Evolutionary conservation across 2,888 invertebrate species (phyloP).

Genomic region (Agapetus fuscipes): DNA sequence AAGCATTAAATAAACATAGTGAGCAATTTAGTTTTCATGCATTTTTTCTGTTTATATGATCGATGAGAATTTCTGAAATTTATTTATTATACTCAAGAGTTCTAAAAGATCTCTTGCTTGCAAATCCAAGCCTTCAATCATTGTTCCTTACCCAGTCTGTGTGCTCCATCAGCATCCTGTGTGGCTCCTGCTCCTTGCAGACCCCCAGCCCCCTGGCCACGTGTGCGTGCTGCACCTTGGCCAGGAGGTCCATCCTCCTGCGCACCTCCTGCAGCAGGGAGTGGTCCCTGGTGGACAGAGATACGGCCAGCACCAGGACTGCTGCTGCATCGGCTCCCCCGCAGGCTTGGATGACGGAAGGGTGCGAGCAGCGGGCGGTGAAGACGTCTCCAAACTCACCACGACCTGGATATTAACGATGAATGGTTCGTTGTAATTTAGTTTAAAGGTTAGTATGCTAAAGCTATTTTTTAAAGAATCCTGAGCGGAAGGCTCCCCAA

Average conservation of each 20-base stretch:
- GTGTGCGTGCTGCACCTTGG: slow-evolving; percentile 73
- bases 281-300: slow-evolving; percentile 70
- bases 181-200: slow-evolving; percentile 76
- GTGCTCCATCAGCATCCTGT: slow-evolving; percentile 81
- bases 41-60: too few species aligned
- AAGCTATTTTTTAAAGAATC: too few species aligned
- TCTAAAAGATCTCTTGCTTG: too few species aligned
- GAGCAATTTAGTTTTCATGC: too few species aligned
- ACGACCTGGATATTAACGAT: too few species aligned
- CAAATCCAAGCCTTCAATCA: too few species aligned
- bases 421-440: too few species aligned
- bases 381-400: slow-evolving; percentile 91
- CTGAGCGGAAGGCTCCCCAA: too few species aligned
- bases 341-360: slow-evolving; percentile 25
- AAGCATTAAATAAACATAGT: too few species aligned
- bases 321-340: slow-evolving; percentile 21
- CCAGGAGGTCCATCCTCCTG: slow-evolving; percentile 78
- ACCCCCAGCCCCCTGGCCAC: slow-evolving; percentile 71
- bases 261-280: slow-evolving; percentile 72
- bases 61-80: too few species aligned
- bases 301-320: slow-evolving; percentile 56
- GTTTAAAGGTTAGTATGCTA: too few species aligned
- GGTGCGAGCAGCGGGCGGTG: slow-evolving; percentile 53
- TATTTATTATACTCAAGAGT: too few species aligned
- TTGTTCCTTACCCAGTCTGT: slow-evolving; percentile 79